These are phyloP conservation scores for Neotoxoptera formosana DNA, from an alignment of 1,140 invertebrate genomes.

Conservation along the genomic window DNA sequence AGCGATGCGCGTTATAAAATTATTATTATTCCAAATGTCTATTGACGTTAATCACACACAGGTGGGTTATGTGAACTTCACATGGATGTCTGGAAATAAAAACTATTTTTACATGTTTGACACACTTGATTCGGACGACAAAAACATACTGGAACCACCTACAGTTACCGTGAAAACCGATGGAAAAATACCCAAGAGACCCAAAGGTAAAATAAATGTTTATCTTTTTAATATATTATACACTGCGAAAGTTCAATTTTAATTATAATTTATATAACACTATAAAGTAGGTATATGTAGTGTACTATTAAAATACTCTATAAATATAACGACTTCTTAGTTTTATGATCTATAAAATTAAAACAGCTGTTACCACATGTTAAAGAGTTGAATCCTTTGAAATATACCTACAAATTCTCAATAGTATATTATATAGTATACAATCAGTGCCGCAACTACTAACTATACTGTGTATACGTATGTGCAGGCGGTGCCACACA, in stretches of 20 bases:
- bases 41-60: conserved; percentile 60
- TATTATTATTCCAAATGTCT: conserved; percentile 7
- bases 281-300: neutral
- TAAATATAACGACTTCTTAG: neutral
- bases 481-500: neutral
- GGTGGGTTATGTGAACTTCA: conserved; percentile 84
- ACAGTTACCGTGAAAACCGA: conserved; percentile 85
- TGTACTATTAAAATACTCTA: neutral
- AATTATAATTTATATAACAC: neutral
- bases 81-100: conserved; percentile 85
- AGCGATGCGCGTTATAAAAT: conserved; percentile 60
- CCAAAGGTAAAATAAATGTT: conserved; percentile 72
- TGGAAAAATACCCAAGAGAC: conserved; percentile 82
- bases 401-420: neutral
- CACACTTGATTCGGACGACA: conserved; percentile 81
- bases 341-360: conserved; percentile 30
- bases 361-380: conserved; percentile 15
- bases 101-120: conserved; percentile 90
- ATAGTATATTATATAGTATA: neutral
- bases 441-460: neutral
- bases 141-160: conserved; percentile 82
- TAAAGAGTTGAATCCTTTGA: neutral
- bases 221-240: neutral
- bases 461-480: neutral
- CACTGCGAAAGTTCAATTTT: neutral